Evolutionary conservation across 1,140 invertebrate genomes (phyloP).

Genomic region (Bradysia coprophila): DNA sequence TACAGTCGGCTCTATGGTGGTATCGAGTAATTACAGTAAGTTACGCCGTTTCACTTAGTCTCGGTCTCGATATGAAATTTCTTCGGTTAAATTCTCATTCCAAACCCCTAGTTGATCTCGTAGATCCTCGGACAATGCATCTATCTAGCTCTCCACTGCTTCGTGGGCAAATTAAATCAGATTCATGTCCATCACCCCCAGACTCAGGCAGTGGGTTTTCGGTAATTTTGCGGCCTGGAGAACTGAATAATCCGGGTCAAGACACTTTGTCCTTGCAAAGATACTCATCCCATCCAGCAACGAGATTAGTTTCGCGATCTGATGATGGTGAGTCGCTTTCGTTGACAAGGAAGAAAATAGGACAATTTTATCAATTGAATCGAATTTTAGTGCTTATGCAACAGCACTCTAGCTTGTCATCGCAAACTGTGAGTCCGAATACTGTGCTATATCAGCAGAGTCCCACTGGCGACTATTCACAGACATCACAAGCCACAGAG

Average conservation of each 20-base stretch:
- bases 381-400: background rate
- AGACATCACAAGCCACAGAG: background rate
- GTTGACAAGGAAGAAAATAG: background rate
- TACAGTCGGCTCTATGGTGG: constrained; percentile 27
- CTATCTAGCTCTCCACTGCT: constrained; percentile 5
- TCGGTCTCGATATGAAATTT: background rate
- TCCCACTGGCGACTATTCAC: constrained; percentile 8
- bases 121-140: constrained; percentile 17
- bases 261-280: constrained; percentile 12
- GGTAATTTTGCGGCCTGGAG: constrained; percentile 2
- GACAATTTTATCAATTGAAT: background rate
- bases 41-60: constrained; percentile 7
- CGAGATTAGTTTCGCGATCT: constrained; percentile 8
- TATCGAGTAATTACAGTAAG: constrained; percentile 41
- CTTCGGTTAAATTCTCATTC: background rate
- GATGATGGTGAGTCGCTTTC: constrained; percentile 11
- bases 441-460: constrained; percentile 29
- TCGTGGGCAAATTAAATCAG: background rate
- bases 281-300: constrained; percentile 14
- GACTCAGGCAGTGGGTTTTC: background rate
- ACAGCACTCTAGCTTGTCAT: constrained; percentile 9
- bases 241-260: constrained; percentile 7
- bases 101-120: constrained; percentile 20
- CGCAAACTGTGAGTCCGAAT: constrained; percentile 26
- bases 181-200: background rate